Evolutionary conservation across 2,797 vertebrate genomes (phyloP).

Genomic region (Oophaga sylvatica): DNA sequence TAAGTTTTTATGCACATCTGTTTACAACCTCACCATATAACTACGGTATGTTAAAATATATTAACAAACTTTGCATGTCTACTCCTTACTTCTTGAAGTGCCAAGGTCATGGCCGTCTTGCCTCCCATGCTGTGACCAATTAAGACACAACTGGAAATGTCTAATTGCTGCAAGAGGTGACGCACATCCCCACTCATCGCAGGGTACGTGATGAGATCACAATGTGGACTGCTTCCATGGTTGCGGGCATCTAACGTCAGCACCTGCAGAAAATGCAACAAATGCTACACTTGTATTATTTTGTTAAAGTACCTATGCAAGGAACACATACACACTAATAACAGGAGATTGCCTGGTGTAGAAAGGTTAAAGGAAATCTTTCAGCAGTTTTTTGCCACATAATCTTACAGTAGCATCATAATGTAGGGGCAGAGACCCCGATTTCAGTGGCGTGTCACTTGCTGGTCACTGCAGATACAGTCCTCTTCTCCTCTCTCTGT

Average conservation of each 20-base stretch:
- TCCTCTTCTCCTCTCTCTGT: no score
- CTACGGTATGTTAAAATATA: background rate
- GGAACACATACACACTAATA: background rate
- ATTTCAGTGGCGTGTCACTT: no score
- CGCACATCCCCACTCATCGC: slow-evolving; percentile 86
- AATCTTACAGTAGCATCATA: no score
- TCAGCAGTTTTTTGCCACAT: no score
- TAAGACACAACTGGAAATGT: slow-evolving; percentile 84
- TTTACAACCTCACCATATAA: no score
- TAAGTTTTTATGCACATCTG: no score
- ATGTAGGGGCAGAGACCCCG: no score
- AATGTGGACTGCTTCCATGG: slow-evolving; percentile 90
- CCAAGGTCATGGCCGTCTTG: slow-evolving; percentile 89
- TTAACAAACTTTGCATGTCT: background rate
- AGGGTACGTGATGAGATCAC: slow-evolving; percentile 82
- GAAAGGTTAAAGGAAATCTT: no score
- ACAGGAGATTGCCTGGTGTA: background rate
- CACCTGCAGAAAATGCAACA: slow-evolving; percentile 80
- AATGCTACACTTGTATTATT: background rate
- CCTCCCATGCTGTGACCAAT: slow-evolving; percentile 98
- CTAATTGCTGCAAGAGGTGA: slow-evolving; percentile 82
- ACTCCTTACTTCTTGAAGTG: slow-evolving; percentile 82
- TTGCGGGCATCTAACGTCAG: slow-evolving; percentile 94
- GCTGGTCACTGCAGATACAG: no score
- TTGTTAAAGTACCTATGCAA: background rate